phyloP scores from a whole-genome alignment of 2,113 vertebrate species.

The Prunella himalayana region DNA sequence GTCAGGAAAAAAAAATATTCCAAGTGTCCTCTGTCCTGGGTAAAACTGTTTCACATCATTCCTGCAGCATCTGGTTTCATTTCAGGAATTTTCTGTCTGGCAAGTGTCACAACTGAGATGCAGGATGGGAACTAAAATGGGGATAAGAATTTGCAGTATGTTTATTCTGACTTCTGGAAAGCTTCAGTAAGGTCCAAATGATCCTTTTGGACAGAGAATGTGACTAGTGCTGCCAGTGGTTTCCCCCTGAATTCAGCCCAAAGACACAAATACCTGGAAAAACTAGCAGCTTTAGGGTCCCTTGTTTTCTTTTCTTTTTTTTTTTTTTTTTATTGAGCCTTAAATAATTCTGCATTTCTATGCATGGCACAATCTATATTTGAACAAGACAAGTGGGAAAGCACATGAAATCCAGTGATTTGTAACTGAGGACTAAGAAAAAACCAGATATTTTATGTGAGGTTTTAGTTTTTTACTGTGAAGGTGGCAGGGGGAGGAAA shows the following conservation, averaged over 20 bases:
- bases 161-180: background rate
- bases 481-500: background rate
- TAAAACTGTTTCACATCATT: background rate
- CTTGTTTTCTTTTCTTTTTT: background rate
- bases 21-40: background rate
- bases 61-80: background rate
- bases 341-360: background rate
- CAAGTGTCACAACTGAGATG: background rate
- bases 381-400: background rate
- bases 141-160: background rate
- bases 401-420: background rate
- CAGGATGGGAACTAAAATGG: background rate
- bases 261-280: background rate
- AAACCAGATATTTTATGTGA: background rate
- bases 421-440: background rate
- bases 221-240: background rate
- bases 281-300: background rate
- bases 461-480: background rate
- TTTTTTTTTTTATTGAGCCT: background rate
- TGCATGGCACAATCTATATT: background rate
- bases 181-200: background rate
- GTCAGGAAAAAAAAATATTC: background rate
- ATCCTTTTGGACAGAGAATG: background rate
- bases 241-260: background rate
- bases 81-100: background rate